A percentile compares a stretch with the other conserved stretches of the same genome.
These are phyloP conservation scores for Phasia obesa DNA, from an alignment of 2,888 invertebrate species.

Conservation along the genomic window DNA sequence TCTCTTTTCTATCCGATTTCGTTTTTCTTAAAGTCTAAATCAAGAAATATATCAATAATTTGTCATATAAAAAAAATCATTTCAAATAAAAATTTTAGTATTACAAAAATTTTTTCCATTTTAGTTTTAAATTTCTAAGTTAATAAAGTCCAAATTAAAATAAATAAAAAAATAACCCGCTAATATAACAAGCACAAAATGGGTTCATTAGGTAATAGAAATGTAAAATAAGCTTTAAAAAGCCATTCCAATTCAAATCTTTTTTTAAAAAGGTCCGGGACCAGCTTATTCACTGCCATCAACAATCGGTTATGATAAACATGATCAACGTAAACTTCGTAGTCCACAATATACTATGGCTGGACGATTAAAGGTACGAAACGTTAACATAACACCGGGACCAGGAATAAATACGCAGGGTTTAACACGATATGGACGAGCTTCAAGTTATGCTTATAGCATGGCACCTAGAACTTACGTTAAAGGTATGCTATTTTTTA, in stretches of 20 bases:
- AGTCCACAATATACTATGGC: constrained; percentile 82
- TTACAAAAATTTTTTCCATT: constrained; percentile 30
- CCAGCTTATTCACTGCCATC: constrained; percentile 85
- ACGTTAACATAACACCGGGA: constrained; percentile 77
- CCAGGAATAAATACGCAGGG: constrained; percentile 76
- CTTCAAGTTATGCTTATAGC: constrained; percentile 81
- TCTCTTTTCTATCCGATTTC: not conserved
- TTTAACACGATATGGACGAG: constrained; percentile 78
- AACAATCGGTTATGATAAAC: constrained; percentile 84
- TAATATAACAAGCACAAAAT: constrained; percentile 26
- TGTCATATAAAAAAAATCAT: constrained; percentile 21
- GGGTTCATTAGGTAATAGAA: constrained; percentile 55
- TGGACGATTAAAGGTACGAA: constrained; percentile 67
- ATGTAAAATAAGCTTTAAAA: not conserved
- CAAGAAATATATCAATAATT: constrained; percentile 17
- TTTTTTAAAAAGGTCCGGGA: constrained; percentile 84
- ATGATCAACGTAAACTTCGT: constrained; percentile 84
- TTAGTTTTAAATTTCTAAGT: constrained; percentile 19
- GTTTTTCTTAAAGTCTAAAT: not conserved
- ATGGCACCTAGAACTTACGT: constrained; percentile 81
- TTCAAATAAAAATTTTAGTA: constrained; percentile 37
- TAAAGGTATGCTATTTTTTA: constrained; percentile 69
- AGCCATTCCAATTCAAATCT: not conserved
- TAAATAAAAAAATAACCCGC: constrained; percentile 3
- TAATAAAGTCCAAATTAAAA: constrained; percentile 1